Evolutionary conservation across 2,113 vertebrate species (phyloP), one percentile per base, ranked within the genome.

Genomic region (Strix aluco): DNA sequence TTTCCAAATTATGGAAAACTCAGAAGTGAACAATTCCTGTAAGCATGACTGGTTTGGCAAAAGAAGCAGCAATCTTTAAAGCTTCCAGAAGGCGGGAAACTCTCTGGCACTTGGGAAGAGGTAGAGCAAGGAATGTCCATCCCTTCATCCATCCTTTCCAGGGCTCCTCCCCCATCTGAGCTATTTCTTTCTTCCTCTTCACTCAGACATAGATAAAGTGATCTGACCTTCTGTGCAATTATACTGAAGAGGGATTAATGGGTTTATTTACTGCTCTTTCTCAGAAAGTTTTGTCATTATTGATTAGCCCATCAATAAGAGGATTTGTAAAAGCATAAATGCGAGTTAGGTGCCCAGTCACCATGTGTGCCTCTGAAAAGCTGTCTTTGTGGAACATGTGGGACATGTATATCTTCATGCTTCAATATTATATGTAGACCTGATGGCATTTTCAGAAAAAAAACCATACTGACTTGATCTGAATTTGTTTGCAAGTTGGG

Each of bases 201-300:
- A 0, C 30, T 86, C 44, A 63, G 67, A 86, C 59, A 90, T 51
- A 86, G 51, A 83, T n/a, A 49, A 87, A 97, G 61, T 61, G 72
- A 66, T 84, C 22, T 89, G 88, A 89, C 92, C 61, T 94, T 94
- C 84, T 75, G 27, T 73, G 86, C 77, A 71, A 91, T 95, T 92
- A n/a, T 27, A 38, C 65, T 61, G 61, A 42, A 92, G 75, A 88
- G 52, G 69, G 58, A 95, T 89, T 93, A 93, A 94, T 94, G 73
- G 69, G 19, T 75, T 58, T 77, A 72, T 85, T 96, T 84, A 42
- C 26, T 89, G 61, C 73, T 75, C 52, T 92, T 92, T 78, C 80
- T 91, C 69, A 61, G 40, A 88, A 96, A 94, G 77, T 97, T 97
- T 94, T 85, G 40, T 81, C 47, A 16, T 71, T 80, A 94, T 92